Evolutionary conservation across 2,888 invertebrate species (phyloP).

Genomic region (Micoletzkya japonica): DNA sequence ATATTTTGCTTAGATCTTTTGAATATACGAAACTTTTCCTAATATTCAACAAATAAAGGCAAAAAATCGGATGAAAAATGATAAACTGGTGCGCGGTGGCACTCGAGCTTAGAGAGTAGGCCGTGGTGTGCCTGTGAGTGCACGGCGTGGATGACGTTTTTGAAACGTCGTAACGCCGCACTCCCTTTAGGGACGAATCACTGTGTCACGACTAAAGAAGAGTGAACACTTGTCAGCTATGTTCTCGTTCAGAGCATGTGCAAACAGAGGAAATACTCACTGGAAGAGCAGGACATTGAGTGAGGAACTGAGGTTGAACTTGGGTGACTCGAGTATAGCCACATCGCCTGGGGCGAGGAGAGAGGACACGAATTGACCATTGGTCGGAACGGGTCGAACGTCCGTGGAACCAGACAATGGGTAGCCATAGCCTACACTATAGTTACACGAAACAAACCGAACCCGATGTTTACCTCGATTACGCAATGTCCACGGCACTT

Average conservation of each 20-base stretch:
- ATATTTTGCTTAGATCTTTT: no score
- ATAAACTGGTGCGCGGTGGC: no score
- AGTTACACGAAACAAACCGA: neutral
- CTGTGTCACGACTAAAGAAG: no score
- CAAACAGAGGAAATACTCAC: conserved; percentile 34
- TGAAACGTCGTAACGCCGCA: no score
- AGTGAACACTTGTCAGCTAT: no score
- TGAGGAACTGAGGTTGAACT: conserved; percentile 55
- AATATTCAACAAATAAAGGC: no score
- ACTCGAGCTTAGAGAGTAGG: neutral
- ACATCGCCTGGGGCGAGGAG: conserved; percentile 61
- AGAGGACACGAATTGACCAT: conserved; percentile 59
- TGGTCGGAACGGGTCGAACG: conserved; percentile 53
- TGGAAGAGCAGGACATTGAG: conserved; percentile 62
- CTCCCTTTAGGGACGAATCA: no score
- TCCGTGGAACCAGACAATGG: conserved; percentile 58
- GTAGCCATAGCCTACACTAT: conserved; percentile 52
- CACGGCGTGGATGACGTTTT: no score
- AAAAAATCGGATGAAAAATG: no score
- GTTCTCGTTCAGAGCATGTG: no score
- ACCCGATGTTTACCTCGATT: conserved; percentile 35
- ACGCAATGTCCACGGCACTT: conserved; percentile 61
- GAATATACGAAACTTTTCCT: no score
- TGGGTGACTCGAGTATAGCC: conserved; percentile 60
- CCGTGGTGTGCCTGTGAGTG: no score